A percentile compares a stretch with the other conserved stretches of the same genome.
Evolutionary conservation across 2,888 invertebrate genomes (phyloP).

Genomic region (Euzetes globulus): DNA sequence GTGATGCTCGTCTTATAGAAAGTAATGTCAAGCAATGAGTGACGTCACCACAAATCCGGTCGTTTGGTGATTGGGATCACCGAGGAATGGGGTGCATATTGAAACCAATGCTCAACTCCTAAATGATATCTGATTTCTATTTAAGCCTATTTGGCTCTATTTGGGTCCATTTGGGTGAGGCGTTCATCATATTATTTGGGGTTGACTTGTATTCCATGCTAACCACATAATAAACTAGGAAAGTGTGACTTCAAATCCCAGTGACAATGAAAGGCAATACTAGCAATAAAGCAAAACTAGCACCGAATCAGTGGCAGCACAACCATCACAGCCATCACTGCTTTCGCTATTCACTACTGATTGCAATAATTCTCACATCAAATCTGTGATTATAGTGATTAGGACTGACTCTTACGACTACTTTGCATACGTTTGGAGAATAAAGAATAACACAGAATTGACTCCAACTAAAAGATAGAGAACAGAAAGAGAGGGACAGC

Average conservation of each 20-base stretch:
- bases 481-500: neutral
- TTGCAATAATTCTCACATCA: neutral
- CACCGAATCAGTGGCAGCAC: neutral
- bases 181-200: slow-evolving; percentile 28
- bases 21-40: neutral
- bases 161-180: neutral
- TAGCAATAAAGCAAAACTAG: slow-evolving; percentile 12
- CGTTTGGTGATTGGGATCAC: neutral
- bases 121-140: slow-evolving; percentile 25
- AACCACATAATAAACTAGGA: slow-evolving; percentile 26
- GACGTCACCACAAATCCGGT: slow-evolving; percentile 23
- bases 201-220: slow-evolving; percentile 7
- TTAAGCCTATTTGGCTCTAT: slow-evolving; percentile 8
- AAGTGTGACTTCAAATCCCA: slow-evolving; percentile 16
- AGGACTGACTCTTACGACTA: slow-evolving; percentile 10
- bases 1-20: slow-evolving; percentile 8
- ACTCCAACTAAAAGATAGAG: neutral
- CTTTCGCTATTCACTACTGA: neutral
- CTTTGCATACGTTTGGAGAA: neutral
- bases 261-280: slow-evolving; percentile 14
- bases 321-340: neutral
- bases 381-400: slow-evolving; percentile 14
- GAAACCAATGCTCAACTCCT: neutral
- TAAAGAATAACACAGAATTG: neutral
- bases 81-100: slow-evolving; percentile 20